These are phyloP conservation scores for Deroptyus accipitrinus DNA, from an alignment of 2,113 vertebrate genomes.

Conservation along the genomic window DNA sequence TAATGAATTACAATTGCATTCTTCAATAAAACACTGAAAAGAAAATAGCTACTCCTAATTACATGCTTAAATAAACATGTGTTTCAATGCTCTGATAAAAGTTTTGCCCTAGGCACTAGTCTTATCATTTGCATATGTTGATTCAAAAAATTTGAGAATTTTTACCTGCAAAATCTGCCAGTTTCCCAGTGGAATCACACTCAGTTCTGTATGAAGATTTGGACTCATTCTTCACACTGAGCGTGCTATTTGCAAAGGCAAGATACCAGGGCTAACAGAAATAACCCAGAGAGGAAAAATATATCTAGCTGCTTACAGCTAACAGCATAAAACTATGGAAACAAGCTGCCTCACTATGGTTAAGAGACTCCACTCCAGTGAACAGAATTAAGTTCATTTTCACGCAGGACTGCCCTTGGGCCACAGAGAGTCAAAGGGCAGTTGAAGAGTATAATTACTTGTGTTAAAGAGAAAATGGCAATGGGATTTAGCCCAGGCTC, in stretches of 20 bases:
- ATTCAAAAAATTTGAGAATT: background rate
- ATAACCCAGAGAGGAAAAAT: background rate
- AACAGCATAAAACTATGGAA: constrained; percentile 34
- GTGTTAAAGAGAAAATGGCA: constrained; percentile 66
- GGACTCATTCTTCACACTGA: background rate
- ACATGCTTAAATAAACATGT: background rate
- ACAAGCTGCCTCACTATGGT: constrained; percentile 27
- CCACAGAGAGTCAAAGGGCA: constrained; percentile 68
- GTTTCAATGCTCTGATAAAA: background rate
- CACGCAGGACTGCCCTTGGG: constrained; percentile 57
- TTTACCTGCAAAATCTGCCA: background rate
- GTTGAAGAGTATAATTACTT: constrained; percentile 70
- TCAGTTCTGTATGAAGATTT: background rate
- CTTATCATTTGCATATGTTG: background rate
- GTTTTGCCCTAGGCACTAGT: background rate
- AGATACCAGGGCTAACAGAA: background rate
- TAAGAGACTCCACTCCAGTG: constrained; percentile 51
- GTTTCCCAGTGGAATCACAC: background rate
- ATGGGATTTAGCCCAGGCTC: constrained; percentile 18
- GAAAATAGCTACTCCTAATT: background rate
- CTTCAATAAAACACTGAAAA: background rate
- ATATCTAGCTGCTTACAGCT: constrained; percentile 16
- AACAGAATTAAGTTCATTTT: constrained; percentile 71
- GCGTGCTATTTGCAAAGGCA: background rate
- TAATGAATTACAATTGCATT: background rate